Conservation (phyloP, 2,113 vertebrate genomes). For the Colinus virginianus region DNA sequence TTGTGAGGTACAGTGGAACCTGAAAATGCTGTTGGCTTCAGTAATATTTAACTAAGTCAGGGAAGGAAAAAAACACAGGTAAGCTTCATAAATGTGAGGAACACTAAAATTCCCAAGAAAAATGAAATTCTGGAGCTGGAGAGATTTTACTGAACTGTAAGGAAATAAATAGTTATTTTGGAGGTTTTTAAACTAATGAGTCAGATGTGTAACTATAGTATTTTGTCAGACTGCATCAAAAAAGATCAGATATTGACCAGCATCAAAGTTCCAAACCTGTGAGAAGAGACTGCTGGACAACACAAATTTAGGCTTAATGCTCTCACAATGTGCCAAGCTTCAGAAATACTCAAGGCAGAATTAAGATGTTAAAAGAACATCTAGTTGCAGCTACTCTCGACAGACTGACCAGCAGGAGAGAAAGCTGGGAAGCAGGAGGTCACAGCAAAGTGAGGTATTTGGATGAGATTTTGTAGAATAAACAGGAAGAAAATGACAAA, state of each 20-base stretch:
- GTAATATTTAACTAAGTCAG: background rate
- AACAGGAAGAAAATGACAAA: constrained; percentile 35
- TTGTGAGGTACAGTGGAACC: background rate
- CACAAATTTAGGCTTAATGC: background rate
- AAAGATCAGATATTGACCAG: background rate
- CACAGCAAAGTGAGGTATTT: background rate
- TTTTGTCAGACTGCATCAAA: background rate
- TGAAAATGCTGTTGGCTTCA: background rate
- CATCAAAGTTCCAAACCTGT: background rate
- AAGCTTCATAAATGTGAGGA: background rate
- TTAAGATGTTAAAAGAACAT: background rate
- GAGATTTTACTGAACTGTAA: background rate
- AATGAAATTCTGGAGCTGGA: background rate
- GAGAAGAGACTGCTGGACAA: background rate
- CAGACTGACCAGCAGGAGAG: constrained; percentile 8
- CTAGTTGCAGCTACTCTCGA: background rate
- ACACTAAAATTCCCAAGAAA: background rate
- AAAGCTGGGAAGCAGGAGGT: background rate
- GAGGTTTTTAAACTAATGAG: background rate
- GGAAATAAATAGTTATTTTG: background rate
- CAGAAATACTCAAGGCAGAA: constrained; percentile 10
- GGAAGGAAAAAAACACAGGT: background rate
- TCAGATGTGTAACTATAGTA: background rate
- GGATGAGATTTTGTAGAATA: background rate
- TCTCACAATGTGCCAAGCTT: background rate